Base-by-base conservation (phyloP, 2,113 vertebrate genomes). In the Esox niger region DNA sequence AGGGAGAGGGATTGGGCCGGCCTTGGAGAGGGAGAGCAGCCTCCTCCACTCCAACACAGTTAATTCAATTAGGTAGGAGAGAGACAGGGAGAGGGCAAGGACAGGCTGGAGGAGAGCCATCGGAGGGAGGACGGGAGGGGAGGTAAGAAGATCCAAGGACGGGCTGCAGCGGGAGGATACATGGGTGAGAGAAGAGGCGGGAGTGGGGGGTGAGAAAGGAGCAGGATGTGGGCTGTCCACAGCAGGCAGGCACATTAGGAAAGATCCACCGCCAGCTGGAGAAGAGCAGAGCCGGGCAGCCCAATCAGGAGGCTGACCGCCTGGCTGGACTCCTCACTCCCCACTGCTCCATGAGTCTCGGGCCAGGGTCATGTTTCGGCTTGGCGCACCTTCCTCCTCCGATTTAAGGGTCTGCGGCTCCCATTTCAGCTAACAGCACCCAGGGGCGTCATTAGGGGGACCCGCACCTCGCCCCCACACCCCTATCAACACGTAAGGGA, bases 41-140 rank as follows among this genome's bases (percentile, higher is more conserved):
- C 68, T 81, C 75, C 77, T 82, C 69, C 35, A 38, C 13, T 2
- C 73, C 62, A 68, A 81, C 35, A 13, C 74, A 63, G 71, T 64
- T 82, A 80, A 85, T 86, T 88, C 56, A 87, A 81, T 88, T 81
- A 86, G 59, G 64, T 62, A 35, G 21, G 65, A 69, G 68, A 66
- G 57, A 21, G 15, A 58, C 46, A 23, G 27, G 21, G 65, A 69
- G 70, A 66, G 60, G 26, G 63, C 70, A 72, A 72, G 71, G 10
- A 21, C 20, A 7, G 73, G 49, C 54, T 64, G 64, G 59, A 9
- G 49, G 59, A 9, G 49, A 21, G 23, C 7, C 55, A 57, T 1
- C 2, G 30, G 15, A 38, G 30, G 52, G 49, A 29, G 49, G 25
- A 17, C 8, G 27, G 6, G 2, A 21, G 69, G 20, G n/a, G 32